A percentile compares a stretch with the other conserved stretches of the same genome.
Evolutionary conservation across 2,113 vertebrate species (phyloP).

Genomic region (Neogale vison): DNA sequence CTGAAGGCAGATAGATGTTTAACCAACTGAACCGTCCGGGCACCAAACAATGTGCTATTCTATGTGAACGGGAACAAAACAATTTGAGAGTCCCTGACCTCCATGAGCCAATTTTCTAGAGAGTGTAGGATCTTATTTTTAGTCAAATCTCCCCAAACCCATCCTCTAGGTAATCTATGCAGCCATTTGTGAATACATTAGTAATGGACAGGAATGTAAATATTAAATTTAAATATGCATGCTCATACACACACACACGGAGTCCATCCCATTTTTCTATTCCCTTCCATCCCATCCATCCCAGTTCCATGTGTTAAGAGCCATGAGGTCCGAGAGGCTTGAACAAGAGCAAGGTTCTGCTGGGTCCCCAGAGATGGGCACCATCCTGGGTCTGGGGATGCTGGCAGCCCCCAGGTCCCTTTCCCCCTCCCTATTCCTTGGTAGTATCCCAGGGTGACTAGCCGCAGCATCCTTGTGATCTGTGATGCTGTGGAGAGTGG

Average conservation of each 20-base stretch:
- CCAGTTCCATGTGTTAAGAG: background rate
- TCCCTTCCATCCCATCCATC: background rate
- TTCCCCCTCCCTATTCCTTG: background rate
- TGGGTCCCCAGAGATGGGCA: background rate
- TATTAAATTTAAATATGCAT: background rate
- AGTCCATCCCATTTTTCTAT: background rate
- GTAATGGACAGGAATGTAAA: background rate
- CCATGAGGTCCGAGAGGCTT: background rate
- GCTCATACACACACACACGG: background rate
- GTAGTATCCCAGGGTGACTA: background rate
- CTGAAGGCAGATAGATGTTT: background rate
- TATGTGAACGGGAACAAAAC: background rate
- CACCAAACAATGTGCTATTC: background rate
- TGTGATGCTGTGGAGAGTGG: background rate
- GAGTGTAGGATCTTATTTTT: background rate
- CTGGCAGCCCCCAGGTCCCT: background rate
- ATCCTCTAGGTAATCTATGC: background rate
- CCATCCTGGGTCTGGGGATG: no score
- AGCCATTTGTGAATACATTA: background rate
- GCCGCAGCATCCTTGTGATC: background rate
- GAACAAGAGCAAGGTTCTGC: background rate
- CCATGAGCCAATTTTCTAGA: background rate
- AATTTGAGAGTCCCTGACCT: background rate
- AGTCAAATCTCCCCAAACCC: background rate
- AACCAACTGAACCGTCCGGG: background rate